Conservation (phyloP, 2,113 vertebrate genomes). For the Podiceps cristatus region DNA sequence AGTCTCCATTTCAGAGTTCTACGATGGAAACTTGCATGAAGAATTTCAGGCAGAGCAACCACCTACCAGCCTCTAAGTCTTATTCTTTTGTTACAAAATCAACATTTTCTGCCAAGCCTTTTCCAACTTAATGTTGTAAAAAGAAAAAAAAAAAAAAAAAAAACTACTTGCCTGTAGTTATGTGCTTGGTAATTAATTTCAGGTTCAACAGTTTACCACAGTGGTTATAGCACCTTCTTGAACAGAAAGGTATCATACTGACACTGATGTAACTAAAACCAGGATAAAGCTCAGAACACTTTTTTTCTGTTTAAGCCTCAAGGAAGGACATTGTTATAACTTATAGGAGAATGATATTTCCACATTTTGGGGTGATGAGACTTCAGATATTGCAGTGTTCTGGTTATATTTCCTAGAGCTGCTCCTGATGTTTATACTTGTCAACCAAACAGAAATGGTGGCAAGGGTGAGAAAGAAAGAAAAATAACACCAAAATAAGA, state of each 20-base stretch:
- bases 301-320: background rate
- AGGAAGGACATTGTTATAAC: background rate
- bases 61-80: background rate
- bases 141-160: background rate
- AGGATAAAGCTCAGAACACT: background rate
- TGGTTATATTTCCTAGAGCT: background rate
- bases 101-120: fast-evolving
- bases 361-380: background rate
- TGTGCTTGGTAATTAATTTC: background rate
- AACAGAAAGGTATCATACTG: background rate
- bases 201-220: fast-evolving
- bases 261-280: background rate
- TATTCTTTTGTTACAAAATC: fast-evolving
- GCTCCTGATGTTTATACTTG: background rate
- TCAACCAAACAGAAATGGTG: background rate
- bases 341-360: background rate
- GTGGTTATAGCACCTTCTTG: background rate
- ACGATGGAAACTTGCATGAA: background rate
- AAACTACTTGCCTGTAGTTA: background rate
- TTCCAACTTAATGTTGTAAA: background rate
- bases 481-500: background rate
- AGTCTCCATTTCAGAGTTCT: background rate
- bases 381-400: background rate
- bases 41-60: background rate
- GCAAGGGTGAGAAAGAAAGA: background rate